phyloP scores from a whole-genome alignment of 2,797 vertebrate genomes.

The Ctenosaura bakeri region DNA sequence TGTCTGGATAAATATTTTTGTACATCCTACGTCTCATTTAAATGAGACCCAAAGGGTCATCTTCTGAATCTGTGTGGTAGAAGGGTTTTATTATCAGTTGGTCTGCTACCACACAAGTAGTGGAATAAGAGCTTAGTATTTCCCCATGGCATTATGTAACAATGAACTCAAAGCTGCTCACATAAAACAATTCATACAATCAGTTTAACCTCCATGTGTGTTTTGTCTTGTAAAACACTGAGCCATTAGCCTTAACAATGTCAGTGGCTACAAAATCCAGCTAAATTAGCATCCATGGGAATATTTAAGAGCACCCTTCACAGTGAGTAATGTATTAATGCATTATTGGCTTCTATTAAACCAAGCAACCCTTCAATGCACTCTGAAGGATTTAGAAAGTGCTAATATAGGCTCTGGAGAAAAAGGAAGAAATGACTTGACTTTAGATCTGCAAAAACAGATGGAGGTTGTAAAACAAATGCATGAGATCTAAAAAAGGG shows the following conservation, averaged over 20 bases:
- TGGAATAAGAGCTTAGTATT: conserved; percentile 61
- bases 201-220: conserved; percentile 73
- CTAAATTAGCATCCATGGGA: conserved; percentile 69
- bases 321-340: conserved; percentile 68
- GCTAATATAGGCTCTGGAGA: conserved; percentile 46
- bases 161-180: conserved; percentile 58
- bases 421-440: conserved; percentile 21
- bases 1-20: neutral
- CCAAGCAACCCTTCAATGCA: conserved; percentile 41
- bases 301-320: conserved; percentile 67
- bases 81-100: neutral
- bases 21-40: neutral
- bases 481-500: neutral
- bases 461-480: neutral
- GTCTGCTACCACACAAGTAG: conserved; percentile 47
- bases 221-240: conserved; percentile 76
- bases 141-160: conserved; percentile 62
- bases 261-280: conserved; percentile 69
- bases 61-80: neutral
- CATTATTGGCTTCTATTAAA: conserved; percentile 46
- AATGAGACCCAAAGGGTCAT: conserved; percentile 21
- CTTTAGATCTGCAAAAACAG: conserved; percentile 25
- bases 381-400: conserved; percentile 62
- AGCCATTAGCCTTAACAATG: conserved; percentile 81
- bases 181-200: conserved; percentile 77